Percentiles rank a stretch among this genome's conserved stretches.
These are phyloP conservation scores for Pardalotus punctatus DNA, from an alignment of 2,113 vertebrate genomes.

Conservation along the genomic window DNA sequence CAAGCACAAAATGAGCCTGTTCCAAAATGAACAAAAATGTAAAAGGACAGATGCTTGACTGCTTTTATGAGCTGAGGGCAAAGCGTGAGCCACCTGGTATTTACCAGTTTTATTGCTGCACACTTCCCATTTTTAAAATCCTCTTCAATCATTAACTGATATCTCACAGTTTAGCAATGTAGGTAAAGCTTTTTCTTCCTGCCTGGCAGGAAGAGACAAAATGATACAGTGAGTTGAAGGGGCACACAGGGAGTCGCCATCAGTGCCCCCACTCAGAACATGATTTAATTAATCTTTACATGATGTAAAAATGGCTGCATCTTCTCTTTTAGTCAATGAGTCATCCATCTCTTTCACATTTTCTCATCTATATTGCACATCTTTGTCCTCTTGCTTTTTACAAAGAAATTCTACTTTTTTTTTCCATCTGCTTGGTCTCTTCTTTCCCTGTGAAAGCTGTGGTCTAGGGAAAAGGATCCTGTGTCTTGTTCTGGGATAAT, in stretches of 20 bases:
- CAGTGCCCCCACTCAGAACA: neutral
- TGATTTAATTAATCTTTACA: neutral
- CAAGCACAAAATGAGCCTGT: neutral
- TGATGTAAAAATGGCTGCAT: neutral
- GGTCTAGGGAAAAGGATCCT: neutral
- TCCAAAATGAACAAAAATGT: neutral
- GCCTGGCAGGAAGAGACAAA: neutral
- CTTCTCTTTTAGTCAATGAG: neutral
- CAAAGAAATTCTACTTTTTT: neutral
- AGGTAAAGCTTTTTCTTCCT: neutral
- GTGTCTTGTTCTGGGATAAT: conserved; percentile 2
- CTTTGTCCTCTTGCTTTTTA: neutral
- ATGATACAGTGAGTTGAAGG: neutral
- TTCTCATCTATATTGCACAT: neutral
- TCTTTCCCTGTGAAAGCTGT: neutral
- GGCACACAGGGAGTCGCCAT: fast-evolving
- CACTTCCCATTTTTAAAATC: neutral
- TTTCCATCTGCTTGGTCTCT: neutral
- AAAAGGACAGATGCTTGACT: neutral
- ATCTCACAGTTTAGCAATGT: neutral
- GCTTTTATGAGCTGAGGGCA: neutral
- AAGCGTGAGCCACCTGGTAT: neutral
- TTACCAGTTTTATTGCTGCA: neutral
- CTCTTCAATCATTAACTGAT: conserved; percentile 1
- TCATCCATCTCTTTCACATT: neutral